phyloP scores from a whole-genome alignment of 2,797 vertebrate species.

The Bovichtus variegatus region DNA sequence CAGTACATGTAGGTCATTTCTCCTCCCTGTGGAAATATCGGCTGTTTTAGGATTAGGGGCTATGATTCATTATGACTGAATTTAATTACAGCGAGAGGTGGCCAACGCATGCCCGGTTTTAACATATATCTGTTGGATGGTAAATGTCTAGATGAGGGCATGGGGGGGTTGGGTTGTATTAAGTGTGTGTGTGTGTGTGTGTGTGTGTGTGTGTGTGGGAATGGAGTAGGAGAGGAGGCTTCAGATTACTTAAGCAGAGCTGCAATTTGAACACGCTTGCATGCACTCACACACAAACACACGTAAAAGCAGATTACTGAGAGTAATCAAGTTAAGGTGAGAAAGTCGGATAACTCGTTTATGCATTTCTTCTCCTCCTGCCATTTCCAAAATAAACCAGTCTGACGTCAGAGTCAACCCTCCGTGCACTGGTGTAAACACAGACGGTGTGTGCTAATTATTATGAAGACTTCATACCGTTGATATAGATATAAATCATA shows the following conservation, averaged over 20 bases:
- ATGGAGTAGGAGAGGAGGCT: conserved; percentile 10
- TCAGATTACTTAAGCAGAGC: conserved; percentile 55
- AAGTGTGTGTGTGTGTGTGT: conserved; percentile 16
- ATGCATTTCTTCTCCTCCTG: conserved; percentile 22
- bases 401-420: neutral
- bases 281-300: neutral
- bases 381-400: conserved; percentile 13
- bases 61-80: conserved; percentile 82
- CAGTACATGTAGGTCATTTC: conserved; percentile 81
- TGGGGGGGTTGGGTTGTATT: conserved; percentile 44
- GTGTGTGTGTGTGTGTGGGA: conserved; percentile 6
- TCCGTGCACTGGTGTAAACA: neutral
- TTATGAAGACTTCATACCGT: neutral
- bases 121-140: conserved; percentile 69
- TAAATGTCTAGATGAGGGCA: conserved; percentile 51
- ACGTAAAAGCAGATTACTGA: conserved; percentile 48
- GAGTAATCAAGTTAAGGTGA: conserved; percentile 66
- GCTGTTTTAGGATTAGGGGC: conserved; percentile 79
- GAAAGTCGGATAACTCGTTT: conserved; percentile 56
- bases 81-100: conserved; percentile 81
- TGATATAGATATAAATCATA: conserved; percentile 18
- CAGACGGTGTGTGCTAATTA: neutral
- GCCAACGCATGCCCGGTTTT: conserved; percentile 70
- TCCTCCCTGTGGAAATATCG: conserved; percentile 77
- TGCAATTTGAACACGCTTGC: conserved; percentile 43